Percentiles rank a stretch among this genome's conserved stretches.
These are phyloP conservation scores for Serinus canaria DNA, from an alignment of 2,113 vertebrate species.

Conservation along the genomic window DNA sequence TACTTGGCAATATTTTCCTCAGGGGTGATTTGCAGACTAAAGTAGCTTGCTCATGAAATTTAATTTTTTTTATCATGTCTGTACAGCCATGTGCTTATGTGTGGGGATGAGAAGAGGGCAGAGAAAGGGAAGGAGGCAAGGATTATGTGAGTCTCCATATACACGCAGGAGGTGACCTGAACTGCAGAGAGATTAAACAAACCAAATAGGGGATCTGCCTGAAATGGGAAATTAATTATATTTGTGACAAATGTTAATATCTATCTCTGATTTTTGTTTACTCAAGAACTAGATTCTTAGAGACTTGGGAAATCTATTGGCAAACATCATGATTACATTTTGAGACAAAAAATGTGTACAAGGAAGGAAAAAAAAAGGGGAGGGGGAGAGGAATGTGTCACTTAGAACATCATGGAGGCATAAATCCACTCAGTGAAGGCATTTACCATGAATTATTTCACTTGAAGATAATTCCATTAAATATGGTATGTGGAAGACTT, in stretches of 20 bases:
- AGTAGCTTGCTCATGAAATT: not conserved
- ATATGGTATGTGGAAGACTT: not conserved
- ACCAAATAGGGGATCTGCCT: not conserved
- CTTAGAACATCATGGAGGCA: not conserved
- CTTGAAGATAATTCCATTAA: not conserved
- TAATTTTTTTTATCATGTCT: not conserved
- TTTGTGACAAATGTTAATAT: not conserved
- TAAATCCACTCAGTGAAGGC: not conserved
- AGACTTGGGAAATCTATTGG: not conserved
- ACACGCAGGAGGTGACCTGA: not conserved
- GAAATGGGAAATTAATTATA: not conserved
- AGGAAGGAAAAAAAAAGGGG: rapidly evolving
- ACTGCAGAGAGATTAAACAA: not conserved
- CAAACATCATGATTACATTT: not conserved
- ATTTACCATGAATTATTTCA: not conserved
- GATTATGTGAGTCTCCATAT: too few species aligned
- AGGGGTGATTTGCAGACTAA: not conserved
- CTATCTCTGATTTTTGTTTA: not conserved
- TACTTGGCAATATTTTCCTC: not conserved
- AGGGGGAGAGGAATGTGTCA: rapidly evolving
- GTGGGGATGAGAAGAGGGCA: not conserved
- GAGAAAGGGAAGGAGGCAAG: not conserved
- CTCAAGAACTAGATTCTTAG: not conserved
- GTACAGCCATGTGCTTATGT: not conserved
- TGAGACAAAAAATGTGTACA: not conserved